These are phyloP conservation scores for Psophia crepitans DNA, from an alignment of 2,113 vertebrate genomes.

Conservation along the genomic window DNA sequence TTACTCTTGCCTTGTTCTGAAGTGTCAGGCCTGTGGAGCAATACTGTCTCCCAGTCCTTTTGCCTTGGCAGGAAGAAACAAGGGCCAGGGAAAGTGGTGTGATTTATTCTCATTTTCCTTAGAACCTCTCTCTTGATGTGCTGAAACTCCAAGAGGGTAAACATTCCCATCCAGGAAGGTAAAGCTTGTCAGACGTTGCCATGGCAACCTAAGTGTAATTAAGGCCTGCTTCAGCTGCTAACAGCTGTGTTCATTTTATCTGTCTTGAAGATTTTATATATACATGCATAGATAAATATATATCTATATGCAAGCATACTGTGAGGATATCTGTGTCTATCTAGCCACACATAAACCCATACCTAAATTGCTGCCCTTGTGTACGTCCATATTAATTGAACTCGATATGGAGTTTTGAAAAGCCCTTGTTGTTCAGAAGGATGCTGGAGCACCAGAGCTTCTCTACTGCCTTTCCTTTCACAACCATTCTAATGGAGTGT, in stretches of 20 bases:
- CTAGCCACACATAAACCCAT: background rate
- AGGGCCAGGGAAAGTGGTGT: conserved; percentile 12
- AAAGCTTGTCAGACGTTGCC: conserved; percentile 77
- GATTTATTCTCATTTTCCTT: conserved; percentile 51
- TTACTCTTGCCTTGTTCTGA: background rate
- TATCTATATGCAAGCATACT: background rate
- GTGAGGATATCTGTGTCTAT: background rate
- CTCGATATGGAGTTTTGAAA: background rate
- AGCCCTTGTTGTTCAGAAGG: conserved; percentile 42
- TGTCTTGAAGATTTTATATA: conserved; percentile 60
- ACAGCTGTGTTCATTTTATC: conserved; percentile 81
- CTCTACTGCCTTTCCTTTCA: background rate
- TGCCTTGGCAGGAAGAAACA: background rate
- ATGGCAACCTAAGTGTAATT: conserved; percentile 82
- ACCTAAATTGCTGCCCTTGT: background rate
- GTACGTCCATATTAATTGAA: background rate
- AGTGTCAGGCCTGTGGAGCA: background rate
- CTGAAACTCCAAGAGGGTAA: conserved; percentile 66
- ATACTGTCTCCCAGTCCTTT: background rate
- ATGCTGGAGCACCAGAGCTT: background rate
- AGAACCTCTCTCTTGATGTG: background rate
- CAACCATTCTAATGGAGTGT: background rate
- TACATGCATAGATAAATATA: background rate
- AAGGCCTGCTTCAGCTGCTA: conserved; percentile 77
- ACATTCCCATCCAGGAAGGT: conserved; percentile 63